Evolutionary conservation across 1,140 invertebrate species (phyloP).

Genomic region (Lanistes nyassanus): DNA sequence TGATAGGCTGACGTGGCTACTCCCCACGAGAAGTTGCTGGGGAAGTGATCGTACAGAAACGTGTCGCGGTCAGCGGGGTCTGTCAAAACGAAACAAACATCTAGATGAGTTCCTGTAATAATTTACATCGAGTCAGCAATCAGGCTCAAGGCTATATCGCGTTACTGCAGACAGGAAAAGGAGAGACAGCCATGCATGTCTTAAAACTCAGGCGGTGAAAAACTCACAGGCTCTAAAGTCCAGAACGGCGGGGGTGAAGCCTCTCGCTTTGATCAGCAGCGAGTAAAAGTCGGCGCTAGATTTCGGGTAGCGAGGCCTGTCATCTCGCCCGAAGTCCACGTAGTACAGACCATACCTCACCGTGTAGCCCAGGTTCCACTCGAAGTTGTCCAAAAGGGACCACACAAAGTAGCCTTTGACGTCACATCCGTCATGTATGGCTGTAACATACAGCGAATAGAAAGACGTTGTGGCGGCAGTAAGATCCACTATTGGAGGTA

Average conservation of each 20-base stretch:
- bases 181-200: not conserved
- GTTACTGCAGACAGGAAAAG: too few relatives aligned
- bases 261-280: conserved; percentile 50
- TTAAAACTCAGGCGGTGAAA: not conserved
- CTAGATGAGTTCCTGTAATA: not conserved
- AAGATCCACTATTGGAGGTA: not conserved
- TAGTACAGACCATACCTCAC: conserved; percentile 78
- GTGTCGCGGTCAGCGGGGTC: conserved; percentile 37
- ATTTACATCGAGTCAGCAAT: not conserved
- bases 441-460: too few relatives aligned
- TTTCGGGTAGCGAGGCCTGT: conserved; percentile 75
- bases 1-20: conserved; percentile 66
- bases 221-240: conserved; percentile 34
- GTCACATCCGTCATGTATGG: conserved; percentile 74
- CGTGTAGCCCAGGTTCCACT: conserved; percentile 72
- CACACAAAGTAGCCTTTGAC: conserved; percentile 77
- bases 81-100: not conserved
- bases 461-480: too few relatives aligned
- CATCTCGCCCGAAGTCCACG: conserved; percentile 76
- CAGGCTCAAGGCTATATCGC: too few relatives aligned
- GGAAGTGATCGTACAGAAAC: conserved; percentile 58
- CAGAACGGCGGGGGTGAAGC: conserved; percentile 36
- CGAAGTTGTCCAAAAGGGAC: conserved; percentile 83
- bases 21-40: conserved; percentile 64
- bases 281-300: conserved; percentile 71